phyloP scores from a whole-genome alignment of 2,888 invertebrate species.

The Tipula vernalis region DNA sequence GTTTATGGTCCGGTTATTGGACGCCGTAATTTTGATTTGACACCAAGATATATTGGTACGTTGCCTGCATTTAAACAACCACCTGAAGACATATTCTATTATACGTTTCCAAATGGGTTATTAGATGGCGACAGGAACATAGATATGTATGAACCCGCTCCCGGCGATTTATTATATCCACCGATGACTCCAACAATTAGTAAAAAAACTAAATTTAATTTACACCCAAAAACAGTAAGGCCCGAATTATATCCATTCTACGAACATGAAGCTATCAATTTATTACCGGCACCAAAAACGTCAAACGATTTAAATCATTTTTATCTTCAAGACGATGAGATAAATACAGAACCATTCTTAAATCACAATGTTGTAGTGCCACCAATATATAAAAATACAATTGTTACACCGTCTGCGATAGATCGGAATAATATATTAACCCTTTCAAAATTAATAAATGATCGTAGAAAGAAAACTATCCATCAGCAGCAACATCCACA shows the following conservation, averaged over 20 bases:
- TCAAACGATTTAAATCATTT: neutral
- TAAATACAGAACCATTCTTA: neutral
- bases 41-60: neutral
- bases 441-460: conserved; percentile 4
- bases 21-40: neutral
- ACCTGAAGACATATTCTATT: neutral
- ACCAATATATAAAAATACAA: neutral
- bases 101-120: neutral
- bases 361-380: neutral
- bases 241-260: neutral
- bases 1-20: neutral
- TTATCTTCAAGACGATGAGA: neutral
- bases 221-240: neutral
- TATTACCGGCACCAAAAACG: neutral
- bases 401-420: neutral
- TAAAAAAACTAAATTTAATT: neutral
- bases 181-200: neutral
- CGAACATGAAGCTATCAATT: neutral
- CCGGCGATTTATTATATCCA: neutral
- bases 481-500: neutral
- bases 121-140: neutral
- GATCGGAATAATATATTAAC: neutral
- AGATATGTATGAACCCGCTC: neutral
- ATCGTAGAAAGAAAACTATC: neutral
- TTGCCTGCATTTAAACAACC: neutral